A percentile compares a stretch with the other conserved stretches of the same genome.
Evolutionary conservation across 2,113 vertebrate genomes (phyloP).

Genomic region (Casuarius casuarius): DNA sequence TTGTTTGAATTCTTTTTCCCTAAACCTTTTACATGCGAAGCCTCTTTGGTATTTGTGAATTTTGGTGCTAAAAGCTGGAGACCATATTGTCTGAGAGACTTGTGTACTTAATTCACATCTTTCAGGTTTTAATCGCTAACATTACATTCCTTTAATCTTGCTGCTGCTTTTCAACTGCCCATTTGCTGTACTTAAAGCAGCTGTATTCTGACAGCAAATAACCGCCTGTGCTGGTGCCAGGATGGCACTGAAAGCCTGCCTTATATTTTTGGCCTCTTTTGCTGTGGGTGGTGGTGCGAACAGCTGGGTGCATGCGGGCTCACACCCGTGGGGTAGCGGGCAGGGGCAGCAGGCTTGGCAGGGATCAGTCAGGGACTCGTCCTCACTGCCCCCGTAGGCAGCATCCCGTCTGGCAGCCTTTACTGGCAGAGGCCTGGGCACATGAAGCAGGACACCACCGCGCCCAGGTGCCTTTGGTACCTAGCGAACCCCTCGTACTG

Average conservation of each 20-base stretch:
- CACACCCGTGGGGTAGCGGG: fast-evolving
- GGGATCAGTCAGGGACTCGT: not conserved
- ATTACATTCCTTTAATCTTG: too few relatives aligned
- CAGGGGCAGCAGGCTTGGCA: not conserved
- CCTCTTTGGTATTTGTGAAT: not conserved
- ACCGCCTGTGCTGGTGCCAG: too few relatives aligned
- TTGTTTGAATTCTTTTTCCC: too few relatives aligned
- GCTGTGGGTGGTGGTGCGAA: too few relatives aligned
- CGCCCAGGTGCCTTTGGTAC: fast-evolving
- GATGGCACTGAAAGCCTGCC: too few relatives aligned
- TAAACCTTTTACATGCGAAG: not conserved
- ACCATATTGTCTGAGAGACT: not conserved
- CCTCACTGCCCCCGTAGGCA: not conserved
- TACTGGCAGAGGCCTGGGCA: not conserved
- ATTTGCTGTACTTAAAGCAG: too few relatives aligned
- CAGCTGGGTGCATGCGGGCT: too few relatives aligned
- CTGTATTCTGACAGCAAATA: too few relatives aligned
- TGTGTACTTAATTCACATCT: not conserved
- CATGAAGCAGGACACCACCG: fast-evolving
- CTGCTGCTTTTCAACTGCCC: too few relatives aligned
- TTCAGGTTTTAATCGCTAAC: too few relatives aligned
- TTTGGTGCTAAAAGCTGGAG: not conserved
- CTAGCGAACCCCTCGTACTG: too few relatives aligned
- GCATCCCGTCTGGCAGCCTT: not conserved
- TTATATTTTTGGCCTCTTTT: too few relatives aligned